Conservation (phyloP, 2,113 vertebrate species). For the Otis tarda region DNA sequence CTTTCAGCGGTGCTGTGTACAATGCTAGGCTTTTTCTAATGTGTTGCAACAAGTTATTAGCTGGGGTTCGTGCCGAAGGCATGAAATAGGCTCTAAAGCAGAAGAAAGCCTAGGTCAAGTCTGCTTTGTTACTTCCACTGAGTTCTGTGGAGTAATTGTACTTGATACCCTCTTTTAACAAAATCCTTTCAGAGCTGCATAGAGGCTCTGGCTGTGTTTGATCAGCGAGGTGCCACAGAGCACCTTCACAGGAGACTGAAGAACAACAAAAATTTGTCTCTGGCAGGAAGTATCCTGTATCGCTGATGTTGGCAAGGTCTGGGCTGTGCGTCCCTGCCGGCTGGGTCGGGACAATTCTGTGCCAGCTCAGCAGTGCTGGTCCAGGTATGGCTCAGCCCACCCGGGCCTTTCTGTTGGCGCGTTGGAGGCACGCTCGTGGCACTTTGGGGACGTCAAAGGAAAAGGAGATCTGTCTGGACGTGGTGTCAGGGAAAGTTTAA, state of each 20-base stretch:
- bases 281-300: not conserved
- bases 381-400: not conserved
- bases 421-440: fast-evolving
- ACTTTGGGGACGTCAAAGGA: fast-evolving
- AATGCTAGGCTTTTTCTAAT: not conserved
- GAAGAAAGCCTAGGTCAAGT: not conserved
- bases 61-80: not conserved
- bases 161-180: not conserved
- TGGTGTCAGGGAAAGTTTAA: not conserved
- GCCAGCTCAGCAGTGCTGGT: not conserved
- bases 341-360: fast-evolving
- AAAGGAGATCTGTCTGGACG: not conserved
- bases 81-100: not conserved
- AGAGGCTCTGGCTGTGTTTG: not conserved
- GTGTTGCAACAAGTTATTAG: not conserved
- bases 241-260: not conserved
- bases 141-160: not conserved
- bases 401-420: fast-evolving
- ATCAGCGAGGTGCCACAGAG: not conserved
- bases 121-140: not conserved
- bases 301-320: fast-evolving
- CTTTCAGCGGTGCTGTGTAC: not conserved
- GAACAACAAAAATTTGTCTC: not conserved
- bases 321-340: not conserved
- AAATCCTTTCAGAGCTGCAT: not conserved